Evolutionary conservation across 2,113 vertebrate genomes (phyloP), one percentile per base, ranked within the genome.

Genomic region (Rhegmatorhina hoffmannsi): DNA sequence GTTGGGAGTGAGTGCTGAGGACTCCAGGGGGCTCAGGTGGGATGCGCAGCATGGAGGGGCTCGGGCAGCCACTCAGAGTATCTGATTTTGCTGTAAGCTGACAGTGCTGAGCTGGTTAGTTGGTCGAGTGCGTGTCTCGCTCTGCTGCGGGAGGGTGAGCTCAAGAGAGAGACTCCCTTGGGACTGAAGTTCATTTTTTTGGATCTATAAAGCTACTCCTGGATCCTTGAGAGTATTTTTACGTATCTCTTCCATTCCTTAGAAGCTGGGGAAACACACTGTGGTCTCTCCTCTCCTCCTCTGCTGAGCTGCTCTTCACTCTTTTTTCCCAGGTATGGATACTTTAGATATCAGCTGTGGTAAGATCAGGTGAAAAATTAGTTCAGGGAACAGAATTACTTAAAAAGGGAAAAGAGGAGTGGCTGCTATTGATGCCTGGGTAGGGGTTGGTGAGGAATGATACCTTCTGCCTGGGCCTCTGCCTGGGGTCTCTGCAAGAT

Each of bases 101-200:
- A 78, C 56, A 68, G 66, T 0, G 0, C 13, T 0, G 2, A 53
- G 81, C 69, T 68, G 34, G 23, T 16, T 9, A 16, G 43, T 15
- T 0, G 0, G 28, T 53, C 0, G 6, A 46, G 34, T 2, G 52
- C 43, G 4, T 28, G 11, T 47, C 44, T 67, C 15, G 12, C 23
- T 76, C n/a, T 4, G 6, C 44, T 80, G 34, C 0, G 3, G 40
- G 40, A 72, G 43, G 34, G 81, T 91, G 84, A 85, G 50, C 56
- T 72, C n/a, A 4, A 53, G 36, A 72, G 55, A 67, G 78, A 89
- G 31, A 74, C 56, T 84, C 58, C 34, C 28, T 17, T 26, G 77
- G 73, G 74, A 34, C 40, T 20, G 12, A 66, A 92, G 89, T 79
- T 83, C 2, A 1, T 56, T 53, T 10, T 25, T 82, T 64, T 52